These are phyloP conservation scores for Laticauda laticaudata DNA, from an alignment of 2,113 vertebrate genomes.

Conservation along the genomic window DNA sequence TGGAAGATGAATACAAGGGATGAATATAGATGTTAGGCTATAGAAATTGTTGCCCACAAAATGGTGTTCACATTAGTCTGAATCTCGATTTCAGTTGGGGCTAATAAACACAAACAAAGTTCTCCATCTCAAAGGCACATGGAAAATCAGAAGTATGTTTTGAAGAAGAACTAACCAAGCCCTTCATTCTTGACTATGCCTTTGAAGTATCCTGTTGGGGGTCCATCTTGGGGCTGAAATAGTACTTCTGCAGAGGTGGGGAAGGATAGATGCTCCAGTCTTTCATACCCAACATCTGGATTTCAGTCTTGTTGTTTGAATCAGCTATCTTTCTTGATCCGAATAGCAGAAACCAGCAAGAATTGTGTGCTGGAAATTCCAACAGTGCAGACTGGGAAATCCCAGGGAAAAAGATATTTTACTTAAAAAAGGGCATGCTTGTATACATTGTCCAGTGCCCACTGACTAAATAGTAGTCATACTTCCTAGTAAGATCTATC, in stretches of 20 bases:
- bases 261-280: neutral
- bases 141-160: neutral
- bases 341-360: neutral
- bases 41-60: slow-evolving; percentile 43
- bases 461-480: neutral
- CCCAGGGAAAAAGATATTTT: neutral
- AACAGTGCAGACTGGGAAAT: neutral
- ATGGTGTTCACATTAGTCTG: neutral
- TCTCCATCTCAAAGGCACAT: neutral
- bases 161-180: neutral
- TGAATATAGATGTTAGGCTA: slow-evolving; percentile 53
- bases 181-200: neutral
- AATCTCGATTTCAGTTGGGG: slow-evolving; percentile 3
- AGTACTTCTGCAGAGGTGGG: neutral
- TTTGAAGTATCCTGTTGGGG: neutral
- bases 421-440: neutral
- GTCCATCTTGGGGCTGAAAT: neutral
- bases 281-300: neutral
- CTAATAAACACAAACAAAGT: slow-evolving; percentile 25
- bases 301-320: neutral
- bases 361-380: neutral
- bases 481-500: neutral
- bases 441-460: neutral
- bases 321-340: neutral
- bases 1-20: slow-evolving; percentile 51